Evolutionary conservation across 2,888 invertebrate species (phyloP).

Genomic region (Pandemis cinnamomeana): DNA sequence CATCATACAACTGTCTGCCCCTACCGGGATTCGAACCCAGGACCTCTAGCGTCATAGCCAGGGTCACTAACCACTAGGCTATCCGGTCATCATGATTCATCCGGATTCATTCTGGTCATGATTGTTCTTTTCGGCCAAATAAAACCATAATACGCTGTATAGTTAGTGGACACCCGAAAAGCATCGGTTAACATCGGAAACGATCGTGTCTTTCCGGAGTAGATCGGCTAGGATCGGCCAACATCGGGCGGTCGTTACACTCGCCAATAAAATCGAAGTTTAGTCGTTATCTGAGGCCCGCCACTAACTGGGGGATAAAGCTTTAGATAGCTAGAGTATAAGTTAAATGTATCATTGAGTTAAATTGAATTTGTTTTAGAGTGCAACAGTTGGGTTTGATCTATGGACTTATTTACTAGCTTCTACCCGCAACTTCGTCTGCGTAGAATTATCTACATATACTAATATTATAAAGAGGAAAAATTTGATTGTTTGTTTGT

Average conservation of each 20-base stretch:
- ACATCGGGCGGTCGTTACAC: slow-evolving; percentile 52
- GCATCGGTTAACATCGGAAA: slow-evolving; percentile 8
- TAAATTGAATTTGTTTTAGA: slow-evolving; percentile 2
- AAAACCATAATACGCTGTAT: not conserved
- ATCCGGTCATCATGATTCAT: too few relatives aligned
- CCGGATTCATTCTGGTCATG: too few relatives aligned
- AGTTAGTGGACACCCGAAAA: not conserved
- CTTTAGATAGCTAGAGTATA: not conserved
- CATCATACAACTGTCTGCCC: too few relatives aligned
- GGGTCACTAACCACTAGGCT: too few relatives aligned
- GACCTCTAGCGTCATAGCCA: too few relatives aligned
- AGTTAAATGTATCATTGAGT: not conserved
- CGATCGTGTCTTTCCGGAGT: slow-evolving; percentile 18
- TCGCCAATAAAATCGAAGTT: slow-evolving; percentile 53
- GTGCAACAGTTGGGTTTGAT: not conserved
- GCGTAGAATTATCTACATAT: too few relatives aligned
- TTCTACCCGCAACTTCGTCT: not conserved
- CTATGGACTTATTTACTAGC: not conserved
- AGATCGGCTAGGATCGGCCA: slow-evolving; percentile 52
- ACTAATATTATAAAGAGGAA: too few relatives aligned
- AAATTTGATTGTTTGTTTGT: too few relatives aligned
- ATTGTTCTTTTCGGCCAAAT: not conserved
- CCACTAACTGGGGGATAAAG: slow-evolving; percentile 43
- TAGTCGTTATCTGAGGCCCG: slow-evolving; percentile 48
- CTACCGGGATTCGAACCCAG: too few relatives aligned